Conservation (phyloP, 2,888 invertebrate genomes). For the Calameuta filiformis region DNA sequence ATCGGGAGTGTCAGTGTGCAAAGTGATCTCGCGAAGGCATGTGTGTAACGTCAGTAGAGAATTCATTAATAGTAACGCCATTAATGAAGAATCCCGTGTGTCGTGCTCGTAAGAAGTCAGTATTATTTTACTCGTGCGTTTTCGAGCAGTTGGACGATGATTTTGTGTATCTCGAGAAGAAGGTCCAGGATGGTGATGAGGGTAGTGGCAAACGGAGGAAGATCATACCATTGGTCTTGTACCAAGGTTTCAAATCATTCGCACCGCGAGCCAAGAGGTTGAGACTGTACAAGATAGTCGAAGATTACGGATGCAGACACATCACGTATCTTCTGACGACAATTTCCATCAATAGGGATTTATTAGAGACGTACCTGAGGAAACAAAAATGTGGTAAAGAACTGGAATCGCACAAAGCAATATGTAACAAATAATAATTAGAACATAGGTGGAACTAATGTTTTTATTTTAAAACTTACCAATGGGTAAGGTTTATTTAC, state of each 20-base stretch:
- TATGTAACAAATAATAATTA: no score
- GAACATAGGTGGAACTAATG: no score
- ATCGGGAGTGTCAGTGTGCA: no score
- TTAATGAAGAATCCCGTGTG: conserved; percentile 9
- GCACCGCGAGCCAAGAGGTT: background rate
- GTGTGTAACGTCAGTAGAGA: conserved; percentile 12
- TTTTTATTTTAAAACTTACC: no score
- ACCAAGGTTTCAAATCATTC: background rate
- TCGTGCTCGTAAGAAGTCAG: conserved; percentile 3
- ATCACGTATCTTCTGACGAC: conserved; percentile 11
- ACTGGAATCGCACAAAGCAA: no score
- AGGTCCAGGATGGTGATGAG: background rate
- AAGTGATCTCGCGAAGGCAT: background rate
- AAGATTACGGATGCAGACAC: conserved; percentile 7
- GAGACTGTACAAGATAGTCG: conserved; percentile 10
- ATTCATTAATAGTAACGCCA: conserved; percentile 10
- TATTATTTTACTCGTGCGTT: conserved; percentile 3
- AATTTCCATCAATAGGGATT: conserved; percentile 3
- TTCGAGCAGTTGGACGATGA: conserved; percentile 12
- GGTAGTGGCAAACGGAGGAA: no score
- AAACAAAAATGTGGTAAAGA: no score
- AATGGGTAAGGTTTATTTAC: no score
- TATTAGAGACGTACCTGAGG: no score
- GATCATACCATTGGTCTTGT: no score
- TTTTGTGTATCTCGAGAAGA: background rate